A percentile compares a stretch with the other conserved stretches of the same genome.
These are phyloP conservation scores for Sthenelais limicola DNA, from an alignment of 2,888 invertebrate genomes.

Conservation along the genomic window DNA sequence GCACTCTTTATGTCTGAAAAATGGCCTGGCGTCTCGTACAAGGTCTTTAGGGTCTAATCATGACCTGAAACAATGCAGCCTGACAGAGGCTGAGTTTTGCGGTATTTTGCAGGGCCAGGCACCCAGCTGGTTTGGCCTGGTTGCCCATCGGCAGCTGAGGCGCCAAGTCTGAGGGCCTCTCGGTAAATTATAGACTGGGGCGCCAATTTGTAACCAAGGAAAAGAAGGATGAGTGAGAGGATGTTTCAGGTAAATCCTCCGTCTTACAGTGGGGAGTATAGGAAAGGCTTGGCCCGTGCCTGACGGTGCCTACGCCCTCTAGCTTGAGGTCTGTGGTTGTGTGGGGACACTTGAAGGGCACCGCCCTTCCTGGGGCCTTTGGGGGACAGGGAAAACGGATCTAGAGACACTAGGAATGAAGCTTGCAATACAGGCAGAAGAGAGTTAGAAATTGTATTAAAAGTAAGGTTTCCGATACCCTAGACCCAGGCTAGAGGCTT, in stretches of 20 bases:
- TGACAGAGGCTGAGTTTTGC: conserved; percentile 32
- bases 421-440: too few species aligned
- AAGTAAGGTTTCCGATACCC: too few species aligned
- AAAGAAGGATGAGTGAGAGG: conserved; percentile 37
- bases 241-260: background rate
- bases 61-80: conserved; percentile 31
- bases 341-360: conserved; percentile 5
- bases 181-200: conserved; percentile 25
- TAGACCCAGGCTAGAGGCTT: too few species aligned
- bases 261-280: conserved; percentile 29
- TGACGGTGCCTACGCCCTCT: conserved; percentile 26
- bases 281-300: conserved; percentile 10
- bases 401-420: too few species aligned
- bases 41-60: conserved; percentile 39
- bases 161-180: conserved; percentile 18
- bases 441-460: too few species aligned
- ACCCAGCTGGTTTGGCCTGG: conserved; percentile 17
- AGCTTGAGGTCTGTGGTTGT: conserved; percentile 1
- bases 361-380: conserved; percentile 26
- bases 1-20: conserved; percentile 37
- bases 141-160: conserved; percentile 19
- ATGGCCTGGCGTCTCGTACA: conserved; percentile 33
- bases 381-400: too few species aligned
- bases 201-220: conserved; percentile 29
- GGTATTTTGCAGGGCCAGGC: conserved; percentile 38